Conservation (phyloP, 1,140 invertebrate species). For the Drosophila takahashii region DNA sequence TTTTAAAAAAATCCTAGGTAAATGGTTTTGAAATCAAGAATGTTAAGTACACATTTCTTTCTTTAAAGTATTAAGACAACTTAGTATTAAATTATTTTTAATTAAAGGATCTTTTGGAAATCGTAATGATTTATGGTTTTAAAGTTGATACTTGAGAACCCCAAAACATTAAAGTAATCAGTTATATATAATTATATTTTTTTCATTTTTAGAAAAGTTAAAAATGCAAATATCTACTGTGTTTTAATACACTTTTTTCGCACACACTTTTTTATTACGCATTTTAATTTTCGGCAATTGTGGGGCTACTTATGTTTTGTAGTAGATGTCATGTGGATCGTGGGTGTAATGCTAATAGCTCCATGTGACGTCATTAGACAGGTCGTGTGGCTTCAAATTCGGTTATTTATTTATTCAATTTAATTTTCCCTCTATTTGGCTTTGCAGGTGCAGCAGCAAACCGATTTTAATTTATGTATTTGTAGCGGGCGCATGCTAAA, state of each 20-base stretch:
- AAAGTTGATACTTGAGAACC: no score
- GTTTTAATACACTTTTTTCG: neutral
- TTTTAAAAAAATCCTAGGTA: no score
- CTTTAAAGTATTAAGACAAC: no score
- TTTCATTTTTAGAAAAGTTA: no score
- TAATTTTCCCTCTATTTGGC: neutral
- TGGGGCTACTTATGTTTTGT: neutral
- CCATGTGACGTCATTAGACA: conserved; percentile 4
- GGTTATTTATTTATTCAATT: conserved; percentile 1
- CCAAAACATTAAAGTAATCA: no score
- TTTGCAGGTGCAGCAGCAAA: conserved; percentile 8
- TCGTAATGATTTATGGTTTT: no score
- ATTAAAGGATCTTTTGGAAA: no score
- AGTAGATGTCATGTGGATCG: conserved; percentile 14
- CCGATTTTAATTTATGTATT: conserved; percentile 25
- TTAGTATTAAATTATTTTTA: no score
- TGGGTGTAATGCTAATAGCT: conserved; percentile 12
- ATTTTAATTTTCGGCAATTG: conserved; percentile 28
- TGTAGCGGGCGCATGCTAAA: conserved; percentile 35
- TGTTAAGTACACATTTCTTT: no score
- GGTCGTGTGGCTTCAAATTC: conserved; percentile 38
- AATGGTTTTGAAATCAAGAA: no score
- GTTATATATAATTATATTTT: no score
- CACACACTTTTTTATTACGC: conserved; percentile 32
- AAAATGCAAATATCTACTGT: neutral